A percentile compares a stretch with the other conserved stretches of the same genome.
phyloP scores from a whole-genome alignment of 1,140 invertebrate species.

The Fopius arisanus region DNA sequence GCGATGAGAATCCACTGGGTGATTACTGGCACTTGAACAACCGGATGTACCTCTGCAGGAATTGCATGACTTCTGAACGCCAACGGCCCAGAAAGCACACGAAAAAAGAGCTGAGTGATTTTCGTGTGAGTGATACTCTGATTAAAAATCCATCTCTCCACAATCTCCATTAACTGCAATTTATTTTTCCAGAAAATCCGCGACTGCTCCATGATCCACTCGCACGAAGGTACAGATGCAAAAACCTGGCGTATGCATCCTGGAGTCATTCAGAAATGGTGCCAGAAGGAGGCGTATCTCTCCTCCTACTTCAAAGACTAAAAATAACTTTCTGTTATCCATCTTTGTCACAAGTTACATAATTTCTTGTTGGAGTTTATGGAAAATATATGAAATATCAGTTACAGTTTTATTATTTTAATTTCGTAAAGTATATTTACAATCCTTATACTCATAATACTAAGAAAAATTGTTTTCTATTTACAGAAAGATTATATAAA shows the following conservation, averaged over 20 bases:
- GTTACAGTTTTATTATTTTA: conserved; percentile 24
- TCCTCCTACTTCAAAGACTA: conserved; percentile 47
- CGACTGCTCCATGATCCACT: conserved; percentile 55
- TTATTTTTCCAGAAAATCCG: conserved; percentile 51
- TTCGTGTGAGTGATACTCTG: conserved; percentile 42
- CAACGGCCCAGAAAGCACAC: conserved; percentile 37
- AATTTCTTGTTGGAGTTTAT: conserved; percentile 19
- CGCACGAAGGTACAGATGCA: conserved; percentile 52
- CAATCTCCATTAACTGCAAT: conserved; percentile 15
- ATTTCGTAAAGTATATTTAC: conserved; percentile 36
- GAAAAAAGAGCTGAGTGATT: conserved; percentile 41
- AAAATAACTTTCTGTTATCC: conserved; percentile 19
- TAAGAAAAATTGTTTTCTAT: conserved; percentile 38
- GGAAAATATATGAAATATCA: not conserved
- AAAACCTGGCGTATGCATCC: conserved; percentile 55
- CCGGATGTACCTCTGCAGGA: conserved; percentile 50
- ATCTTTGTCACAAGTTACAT: conserved; percentile 22
- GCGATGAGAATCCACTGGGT: conserved; percentile 43
- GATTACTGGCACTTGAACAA: conserved; percentile 59
- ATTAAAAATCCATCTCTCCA: conserved; percentile 4
- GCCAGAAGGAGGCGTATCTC: conserved; percentile 54
- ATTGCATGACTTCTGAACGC: conserved; percentile 47
- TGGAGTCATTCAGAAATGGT: conserved; percentile 42
- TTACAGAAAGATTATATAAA: conserved; percentile 51
- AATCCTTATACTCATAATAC: conserved; percentile 18